Conservation (phyloP, 2,113 vertebrate genomes). For the Centrocercus urophasianus region DNA sequence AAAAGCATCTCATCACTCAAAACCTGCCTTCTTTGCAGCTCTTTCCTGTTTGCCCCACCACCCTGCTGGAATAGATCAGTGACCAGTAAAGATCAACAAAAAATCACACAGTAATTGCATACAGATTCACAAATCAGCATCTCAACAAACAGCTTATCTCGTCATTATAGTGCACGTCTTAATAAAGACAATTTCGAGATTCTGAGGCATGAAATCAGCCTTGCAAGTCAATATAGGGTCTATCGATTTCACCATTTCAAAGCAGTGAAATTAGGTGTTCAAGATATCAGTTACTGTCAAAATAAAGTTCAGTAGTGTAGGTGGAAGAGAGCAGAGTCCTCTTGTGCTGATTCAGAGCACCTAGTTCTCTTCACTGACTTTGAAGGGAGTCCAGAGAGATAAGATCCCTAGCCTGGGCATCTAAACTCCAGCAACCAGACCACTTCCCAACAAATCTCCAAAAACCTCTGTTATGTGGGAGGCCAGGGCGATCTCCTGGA, state of each 20-base stretch:
- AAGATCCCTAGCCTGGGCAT: background rate
- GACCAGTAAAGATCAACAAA: background rate
- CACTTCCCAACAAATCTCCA: background rate
- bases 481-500: accelerated
- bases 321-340: background rate
- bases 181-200: background rate
- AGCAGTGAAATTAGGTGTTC: background rate
- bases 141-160: background rate
- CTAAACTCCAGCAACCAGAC: background rate
- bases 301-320: background rate
- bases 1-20: background rate
- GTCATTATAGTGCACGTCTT: background rate
- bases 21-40: background rate
- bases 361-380: background rate
- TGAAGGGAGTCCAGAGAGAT: background rate
- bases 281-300: background rate
- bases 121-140: background rate
- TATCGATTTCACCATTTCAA: background rate
- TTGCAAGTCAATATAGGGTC: background rate
- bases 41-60: background rate
- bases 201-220: background rate
- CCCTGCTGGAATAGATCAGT: background rate
- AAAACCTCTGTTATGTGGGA: accelerated
- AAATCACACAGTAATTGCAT: background rate
- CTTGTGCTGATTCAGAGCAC: background rate